Evolutionary conservation across 2,113 vertebrate species (phyloP), one percentile per base, ranked within the genome.

Genomic region (Saccopteryx bilineata): DNA sequence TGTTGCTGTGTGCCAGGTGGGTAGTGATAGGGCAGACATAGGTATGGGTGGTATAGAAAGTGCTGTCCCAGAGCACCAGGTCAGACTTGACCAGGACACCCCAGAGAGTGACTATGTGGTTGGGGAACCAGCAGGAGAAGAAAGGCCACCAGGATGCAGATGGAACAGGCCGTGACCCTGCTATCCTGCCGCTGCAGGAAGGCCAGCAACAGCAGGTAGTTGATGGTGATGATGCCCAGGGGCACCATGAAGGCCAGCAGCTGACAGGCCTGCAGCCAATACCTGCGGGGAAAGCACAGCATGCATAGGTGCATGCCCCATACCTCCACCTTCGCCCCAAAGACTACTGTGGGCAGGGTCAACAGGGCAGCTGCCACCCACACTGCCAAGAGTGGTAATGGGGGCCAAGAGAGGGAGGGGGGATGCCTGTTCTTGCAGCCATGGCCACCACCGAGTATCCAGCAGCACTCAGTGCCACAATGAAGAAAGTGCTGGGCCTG

Each of bases 71-170:
- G 9, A 91, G 76, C 39, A 93, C 63, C 46, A 96, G 58, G 54
- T 95, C 66, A 28, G 93, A 97, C 88, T 96, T 97, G 66, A 98
- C 96, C 71, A 97, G 92, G 13, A 97, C 39, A 3, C 97, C 96
- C 97, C 97, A 98, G 68, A 97, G 9, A 1, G 96, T 96, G 80
- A 96, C 95, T 71, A 93, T 52, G 1, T 98, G 97, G 85, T 97
- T 97, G 69, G 98, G 98, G 72, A 97, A 93, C 97, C 96, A 96
- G 91, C 98, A 98, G 78, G 98, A 21, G 54, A 97, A 93, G 76
- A 96, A 98, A 87, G 3, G 88, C 84, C 46, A 98, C 71, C 17
- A 98, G 81, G 7, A 97, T 80, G 7, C 46, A 23, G 58, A 96
- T 1, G 1, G 97, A 98, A 23, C 19, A 48, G 61, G 96, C 74